A percentile compares a stretch with the other conserved stretches of the same genome.
Evolutionary conservation across 2,113 vertebrate genomes (phyloP).

Genomic region (Apistogramma diplotaenia): DNA sequence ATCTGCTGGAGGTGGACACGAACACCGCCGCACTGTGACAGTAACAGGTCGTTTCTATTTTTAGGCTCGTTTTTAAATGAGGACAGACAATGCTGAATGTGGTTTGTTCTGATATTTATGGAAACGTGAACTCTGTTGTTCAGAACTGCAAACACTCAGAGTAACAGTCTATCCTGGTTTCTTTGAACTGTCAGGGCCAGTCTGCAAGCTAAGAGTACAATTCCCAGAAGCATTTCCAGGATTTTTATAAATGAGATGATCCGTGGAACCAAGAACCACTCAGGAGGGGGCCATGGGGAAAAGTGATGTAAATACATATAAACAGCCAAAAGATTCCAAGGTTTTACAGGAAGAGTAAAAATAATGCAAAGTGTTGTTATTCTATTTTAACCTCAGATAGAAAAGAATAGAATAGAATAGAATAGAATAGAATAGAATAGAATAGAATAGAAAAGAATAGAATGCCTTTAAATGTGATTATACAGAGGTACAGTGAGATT

Average conservation of each 20-base stretch:
- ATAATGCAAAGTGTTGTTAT: background rate
- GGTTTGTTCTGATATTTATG: background rate
- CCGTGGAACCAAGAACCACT: background rate
- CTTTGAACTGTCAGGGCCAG: background rate
- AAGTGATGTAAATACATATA: background rate
- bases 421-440: no score
- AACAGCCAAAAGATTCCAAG: background rate
- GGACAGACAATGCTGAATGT: background rate
- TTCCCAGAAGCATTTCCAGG: background rate
- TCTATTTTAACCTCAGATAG: background rate
- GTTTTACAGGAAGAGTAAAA: background rate
- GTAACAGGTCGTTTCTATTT: background rate
- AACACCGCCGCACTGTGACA: background rate
- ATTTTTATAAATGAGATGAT: background rate
- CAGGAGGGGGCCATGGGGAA: background rate
- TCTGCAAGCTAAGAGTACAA: background rate
- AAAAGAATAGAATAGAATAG: no score
- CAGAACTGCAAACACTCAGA: background rate
- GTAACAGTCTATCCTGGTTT: background rate
- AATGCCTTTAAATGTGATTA: no score
- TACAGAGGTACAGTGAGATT: no score
- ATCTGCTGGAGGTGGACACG: slow-evolving; percentile 36
- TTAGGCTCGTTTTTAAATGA: background rate
- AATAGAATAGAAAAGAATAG: no score
- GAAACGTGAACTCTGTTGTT: background rate